Conservation (phyloP, 2,797 vertebrate genomes). For the Hippocampus kuda region DNA sequence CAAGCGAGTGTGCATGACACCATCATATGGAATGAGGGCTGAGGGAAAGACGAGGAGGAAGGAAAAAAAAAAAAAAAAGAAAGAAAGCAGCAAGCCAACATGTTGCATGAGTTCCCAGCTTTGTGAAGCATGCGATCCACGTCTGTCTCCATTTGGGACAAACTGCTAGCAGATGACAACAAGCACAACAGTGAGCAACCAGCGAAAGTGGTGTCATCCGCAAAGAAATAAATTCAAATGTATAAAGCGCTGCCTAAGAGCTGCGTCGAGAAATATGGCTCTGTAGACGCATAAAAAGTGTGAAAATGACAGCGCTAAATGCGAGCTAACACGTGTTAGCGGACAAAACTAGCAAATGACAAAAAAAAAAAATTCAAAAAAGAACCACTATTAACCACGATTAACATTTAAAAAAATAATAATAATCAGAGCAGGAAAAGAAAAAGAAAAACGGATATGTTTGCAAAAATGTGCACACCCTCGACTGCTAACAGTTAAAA, state of each 20-base stretch:
- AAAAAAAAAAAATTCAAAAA: too few relatives aligned
- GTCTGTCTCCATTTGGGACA: conserved; percentile 61
- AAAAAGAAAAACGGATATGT: neutral
- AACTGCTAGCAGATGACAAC: conserved; percentile 64
- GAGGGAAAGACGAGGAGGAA: conserved; percentile 3
- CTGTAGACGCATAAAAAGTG: neutral
- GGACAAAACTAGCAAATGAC: neutral
- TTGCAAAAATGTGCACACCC: neutral
- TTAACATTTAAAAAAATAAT: too few relatives aligned
- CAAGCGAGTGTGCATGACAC: conserved; percentile 26
- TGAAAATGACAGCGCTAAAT: neutral
- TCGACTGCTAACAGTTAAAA: neutral
- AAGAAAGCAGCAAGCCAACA: conserved; percentile 42
- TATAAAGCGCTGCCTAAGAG: neutral
- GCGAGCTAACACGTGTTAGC: neutral
- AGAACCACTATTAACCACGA: too few relatives aligned
- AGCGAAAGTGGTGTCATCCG: conserved; percentile 59
- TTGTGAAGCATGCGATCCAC: conserved; percentile 60
- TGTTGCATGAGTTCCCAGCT: conserved; percentile 60
- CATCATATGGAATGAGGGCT: conserved; percentile 38
- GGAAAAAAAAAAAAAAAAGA: neutral
- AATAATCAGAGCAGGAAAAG: neutral
- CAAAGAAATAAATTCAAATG: conserved; percentile 42
- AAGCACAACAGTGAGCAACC: conserved; percentile 59
- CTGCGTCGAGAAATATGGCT: neutral